Conservation (phyloP, 2,797 vertebrate genomes). For the Hoplostethus atlanticus region DNA sequence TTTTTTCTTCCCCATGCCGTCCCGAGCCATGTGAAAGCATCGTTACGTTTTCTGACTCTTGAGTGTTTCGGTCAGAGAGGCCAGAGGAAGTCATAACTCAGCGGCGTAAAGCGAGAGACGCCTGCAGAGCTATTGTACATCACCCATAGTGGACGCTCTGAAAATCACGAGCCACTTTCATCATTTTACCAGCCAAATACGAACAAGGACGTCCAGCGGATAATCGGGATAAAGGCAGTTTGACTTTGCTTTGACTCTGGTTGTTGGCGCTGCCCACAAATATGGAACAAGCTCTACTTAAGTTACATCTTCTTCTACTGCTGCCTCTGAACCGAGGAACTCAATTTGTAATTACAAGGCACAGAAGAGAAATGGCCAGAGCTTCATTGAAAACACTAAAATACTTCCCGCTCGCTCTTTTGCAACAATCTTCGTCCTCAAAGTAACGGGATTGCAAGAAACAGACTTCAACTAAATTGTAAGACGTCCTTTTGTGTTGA, state of each 20-base stretch:
- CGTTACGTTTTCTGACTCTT: not conserved
- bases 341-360: not conserved
- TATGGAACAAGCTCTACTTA: no score
- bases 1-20: constrained; percentile 14
- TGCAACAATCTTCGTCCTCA: no score
- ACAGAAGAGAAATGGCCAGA: no score
- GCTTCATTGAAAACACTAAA: no score
- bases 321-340: not conserved
- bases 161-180: not conserved
- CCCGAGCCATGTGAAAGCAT: constrained; percentile 20
- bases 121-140: not conserved
- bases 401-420: no score
- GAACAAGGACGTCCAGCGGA: no score
- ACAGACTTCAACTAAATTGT: not conserved
- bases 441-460: no score
- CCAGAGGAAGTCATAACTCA: constrained; percentile 11
- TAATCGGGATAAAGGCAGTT: no score
- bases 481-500: not conserved
- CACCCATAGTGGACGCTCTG: no score
- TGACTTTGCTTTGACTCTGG: no score
- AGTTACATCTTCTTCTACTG: not conserved
- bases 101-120: not conserved
- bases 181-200: not conserved
- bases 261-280: no score
- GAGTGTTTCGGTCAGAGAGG: not conserved